Evolutionary conservation across 2,797 vertebrate genomes (phyloP).

Genomic region (Epinephelus malabaricus): DNA sequence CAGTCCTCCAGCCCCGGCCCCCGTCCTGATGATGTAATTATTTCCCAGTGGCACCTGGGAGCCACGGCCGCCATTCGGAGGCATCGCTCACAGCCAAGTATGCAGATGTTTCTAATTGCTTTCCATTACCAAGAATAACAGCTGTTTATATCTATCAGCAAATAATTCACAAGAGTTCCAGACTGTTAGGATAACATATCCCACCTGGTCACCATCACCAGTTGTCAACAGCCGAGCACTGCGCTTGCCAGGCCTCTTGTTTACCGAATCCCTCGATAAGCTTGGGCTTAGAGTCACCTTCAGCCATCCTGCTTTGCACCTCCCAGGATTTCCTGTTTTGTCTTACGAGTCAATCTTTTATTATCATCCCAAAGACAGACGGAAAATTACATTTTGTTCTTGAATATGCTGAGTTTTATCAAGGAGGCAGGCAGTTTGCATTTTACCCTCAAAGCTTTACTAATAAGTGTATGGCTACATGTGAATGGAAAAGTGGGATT

Average conservation of each 20-base stretch:
- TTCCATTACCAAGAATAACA: constrained; percentile 99
- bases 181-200: constrained; percentile 99
- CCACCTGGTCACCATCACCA: constrained; percentile 97
- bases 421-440: background rate
- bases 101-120: constrained; percentile 99
- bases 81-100: constrained; percentile 98
- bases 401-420: background rate
- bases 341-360: constrained; percentile 18
- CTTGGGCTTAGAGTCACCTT: constrained; percentile 91
- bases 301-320: constrained; percentile 88
- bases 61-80: constrained; percentile 85
- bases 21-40: constrained; percentile 94
- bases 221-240: constrained; percentile 90
- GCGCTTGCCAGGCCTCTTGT: constrained; percentile 89
- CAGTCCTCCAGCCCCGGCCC: constrained; percentile 84
- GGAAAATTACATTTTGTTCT: background rate
- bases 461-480: background rate
- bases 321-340: constrained; percentile 17
- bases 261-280: constrained; percentile 81
- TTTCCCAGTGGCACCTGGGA: constrained; percentile 97
- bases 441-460: background rate
- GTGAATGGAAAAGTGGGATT: background rate
- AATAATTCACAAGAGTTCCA: constrained; percentile 99
- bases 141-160: constrained; percentile 99
- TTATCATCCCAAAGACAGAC: background rate